Percentiles rank a stretch among this genome's conserved stretches.
Conservation (phyloP, 2,113 vertebrate species). For the Theristicus caerulescens region DNA sequence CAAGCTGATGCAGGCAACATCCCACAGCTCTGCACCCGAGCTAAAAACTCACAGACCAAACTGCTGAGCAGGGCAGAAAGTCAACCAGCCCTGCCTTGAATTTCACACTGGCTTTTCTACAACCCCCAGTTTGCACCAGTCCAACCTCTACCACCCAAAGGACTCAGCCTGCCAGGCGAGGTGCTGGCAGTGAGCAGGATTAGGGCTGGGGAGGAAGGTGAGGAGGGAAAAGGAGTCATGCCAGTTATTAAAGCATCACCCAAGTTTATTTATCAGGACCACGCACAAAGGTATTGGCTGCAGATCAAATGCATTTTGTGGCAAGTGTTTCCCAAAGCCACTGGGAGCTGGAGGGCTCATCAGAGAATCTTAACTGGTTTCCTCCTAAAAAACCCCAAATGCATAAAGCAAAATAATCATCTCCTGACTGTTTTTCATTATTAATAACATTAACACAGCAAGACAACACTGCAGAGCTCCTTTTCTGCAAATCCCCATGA, state of each 20-base stretch:
- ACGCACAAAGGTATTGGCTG: conserved; percentile 22
- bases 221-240: neutral
- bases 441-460: neutral
- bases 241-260: neutral
- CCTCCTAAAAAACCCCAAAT: conserved; percentile 22
- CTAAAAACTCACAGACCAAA: neutral
- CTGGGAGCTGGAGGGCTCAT: conserved; percentile 42
- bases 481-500: neutral
- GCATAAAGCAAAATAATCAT: conserved; percentile 23
- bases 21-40: neutral
- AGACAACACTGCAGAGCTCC: neutral
- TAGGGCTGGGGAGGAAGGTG: neutral
- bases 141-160: neutral
- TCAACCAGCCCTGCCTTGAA: neutral
- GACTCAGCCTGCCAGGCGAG: neutral
- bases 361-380: conserved; percentile 60
- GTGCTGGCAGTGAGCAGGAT: neutral
- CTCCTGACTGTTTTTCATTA: neutral
- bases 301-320: neutral
- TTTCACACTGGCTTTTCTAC: neutral
- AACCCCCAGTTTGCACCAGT: neutral
- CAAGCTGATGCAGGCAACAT: neutral
- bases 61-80: fast-evolving
- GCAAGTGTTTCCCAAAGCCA: neutral
- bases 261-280: conserved; percentile 35